Percentiles rank a stretch among this genome's conserved stretches.
phyloP scores from a whole-genome alignment of 2,888 invertebrate species.

The Melanostoma scalare region DNA sequence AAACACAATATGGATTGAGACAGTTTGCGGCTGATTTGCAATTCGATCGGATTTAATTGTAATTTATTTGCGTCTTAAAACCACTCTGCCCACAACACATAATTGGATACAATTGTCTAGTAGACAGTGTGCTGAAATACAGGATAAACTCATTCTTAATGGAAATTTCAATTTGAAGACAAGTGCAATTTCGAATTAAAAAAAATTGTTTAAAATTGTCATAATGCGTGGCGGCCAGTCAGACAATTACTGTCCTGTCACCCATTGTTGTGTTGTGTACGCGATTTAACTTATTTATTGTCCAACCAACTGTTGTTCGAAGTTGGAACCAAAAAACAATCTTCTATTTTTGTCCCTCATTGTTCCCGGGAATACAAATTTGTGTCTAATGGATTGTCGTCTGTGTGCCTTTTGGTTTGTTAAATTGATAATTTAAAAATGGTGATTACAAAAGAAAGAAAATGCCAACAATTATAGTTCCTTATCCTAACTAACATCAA shows the following conservation, averaged over 20 bases:
- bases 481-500: slow-evolving; percentile 2
- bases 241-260: slow-evolving; percentile 18
- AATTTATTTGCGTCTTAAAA: slow-evolving; percentile 47
- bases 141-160: slow-evolving; percentile 32
- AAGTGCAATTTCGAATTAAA: slow-evolving; percentile 4
- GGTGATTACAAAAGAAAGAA: slow-evolving; percentile 7
- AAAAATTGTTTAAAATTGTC: slow-evolving; percentile 21
- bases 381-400: slow-evolving; percentile 33
- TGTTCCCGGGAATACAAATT: slow-evolving; percentile 37
- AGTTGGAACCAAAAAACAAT: slow-evolving; percentile 9
- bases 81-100: slow-evolving; percentile 42
- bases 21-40: slow-evolving; percentile 11
- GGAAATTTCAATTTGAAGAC: slow-evolving; percentile 32
- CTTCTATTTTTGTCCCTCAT: slow-evolving; percentile 34
- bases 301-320: slow-evolving; percentile 14
- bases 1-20: neutral
- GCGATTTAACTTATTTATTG: slow-evolving; percentile 54
- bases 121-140: slow-evolving; percentile 48
- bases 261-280: slow-evolving; percentile 38
- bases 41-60: slow-evolving; percentile 43
- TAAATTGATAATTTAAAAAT: slow-evolving; percentile 21
- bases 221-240: slow-evolving; percentile 43
- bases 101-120: slow-evolving; percentile 34
- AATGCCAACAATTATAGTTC: slow-evolving; percentile 22
- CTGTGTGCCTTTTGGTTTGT: slow-evolving; percentile 18